Evolutionary conservation across 2,797 vertebrate species (phyloP).

Genomic region (Gallinago stenura): DNA sequence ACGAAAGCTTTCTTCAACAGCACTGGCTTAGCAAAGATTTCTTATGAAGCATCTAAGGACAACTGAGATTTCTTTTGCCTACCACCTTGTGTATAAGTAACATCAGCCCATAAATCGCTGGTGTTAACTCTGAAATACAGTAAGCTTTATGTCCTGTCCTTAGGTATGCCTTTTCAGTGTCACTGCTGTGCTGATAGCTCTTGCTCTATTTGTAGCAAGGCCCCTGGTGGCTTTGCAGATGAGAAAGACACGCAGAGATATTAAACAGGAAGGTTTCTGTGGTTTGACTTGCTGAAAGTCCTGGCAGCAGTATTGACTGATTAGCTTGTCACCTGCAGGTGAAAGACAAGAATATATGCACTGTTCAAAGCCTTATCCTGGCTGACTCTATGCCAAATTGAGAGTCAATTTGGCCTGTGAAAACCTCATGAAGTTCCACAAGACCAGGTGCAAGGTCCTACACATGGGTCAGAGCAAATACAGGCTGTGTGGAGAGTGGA

Average conservation of each 20-base stretch:
- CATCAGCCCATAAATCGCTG: background rate
- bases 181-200: background rate
- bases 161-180: background rate
- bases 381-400: background rate
- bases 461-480: background rate
- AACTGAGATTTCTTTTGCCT: background rate
- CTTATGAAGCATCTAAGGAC: background rate
- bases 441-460: background rate
- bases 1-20: background rate
- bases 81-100: background rate
- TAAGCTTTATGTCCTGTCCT: background rate
- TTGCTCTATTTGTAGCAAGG: background rate
- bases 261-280: background rate
- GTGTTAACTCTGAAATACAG: background rate
- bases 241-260: background rate
- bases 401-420: background rate
- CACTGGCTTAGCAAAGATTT: background rate
- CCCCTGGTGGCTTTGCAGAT: background rate
- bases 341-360: background rate
- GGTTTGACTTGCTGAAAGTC: background rate
- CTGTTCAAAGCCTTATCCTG: background rate
- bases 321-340: background rate
- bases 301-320: accelerated
- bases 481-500: background rate
- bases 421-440: background rate